A percentile compares a stretch with the other conserved stretches of the same genome.
phyloP scores from a whole-genome alignment of 2,888 invertebrate genomes.

The Eueremaeus valkanovi region DNA sequence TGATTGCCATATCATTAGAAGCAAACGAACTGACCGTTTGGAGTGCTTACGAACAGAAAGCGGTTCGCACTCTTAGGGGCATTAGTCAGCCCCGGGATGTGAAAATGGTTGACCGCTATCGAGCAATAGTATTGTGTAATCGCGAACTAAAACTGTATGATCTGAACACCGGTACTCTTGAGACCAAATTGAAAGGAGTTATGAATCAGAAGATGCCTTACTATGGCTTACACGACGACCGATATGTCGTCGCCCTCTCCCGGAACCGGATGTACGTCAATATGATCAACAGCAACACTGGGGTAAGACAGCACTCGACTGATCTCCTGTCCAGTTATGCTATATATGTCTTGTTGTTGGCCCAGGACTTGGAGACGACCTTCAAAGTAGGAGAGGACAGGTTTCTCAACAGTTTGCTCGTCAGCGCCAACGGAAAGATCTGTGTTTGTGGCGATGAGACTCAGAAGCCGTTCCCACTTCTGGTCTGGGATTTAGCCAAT shows the following conservation, averaged over 20 bases:
- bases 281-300: constrained; percentile 75
- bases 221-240: constrained; percentile 74
- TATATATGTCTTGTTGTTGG: neutral
- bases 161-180: constrained; percentile 66
- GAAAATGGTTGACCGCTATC: constrained; percentile 65
- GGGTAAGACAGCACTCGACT: constrained; percentile 51
- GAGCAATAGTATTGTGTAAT: constrained; percentile 73
- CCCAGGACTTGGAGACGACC: constrained; percentile 68
- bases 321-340: no score
- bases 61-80: constrained; percentile 65
- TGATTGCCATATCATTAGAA: constrained; percentile 69
- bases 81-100: constrained; percentile 73
- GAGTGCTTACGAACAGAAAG: constrained; percentile 63
- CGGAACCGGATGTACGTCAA: constrained; percentile 85
- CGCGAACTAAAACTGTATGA: constrained; percentile 75
- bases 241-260: constrained; percentile 74
- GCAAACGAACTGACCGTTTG: constrained; percentile 75
- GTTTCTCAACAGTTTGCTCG: constrained; percentile 78
- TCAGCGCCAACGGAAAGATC: constrained; percentile 80
- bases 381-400: constrained; percentile 82
- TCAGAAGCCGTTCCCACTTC: constrained; percentile 81
- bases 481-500: constrained; percentile 82
- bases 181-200: constrained; percentile 69
- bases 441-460: constrained; percentile 87
- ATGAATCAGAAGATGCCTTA: constrained; percentile 92